Conservation (phyloP, 2,797 vertebrate genomes). For the Argya squamiceps region DNA sequence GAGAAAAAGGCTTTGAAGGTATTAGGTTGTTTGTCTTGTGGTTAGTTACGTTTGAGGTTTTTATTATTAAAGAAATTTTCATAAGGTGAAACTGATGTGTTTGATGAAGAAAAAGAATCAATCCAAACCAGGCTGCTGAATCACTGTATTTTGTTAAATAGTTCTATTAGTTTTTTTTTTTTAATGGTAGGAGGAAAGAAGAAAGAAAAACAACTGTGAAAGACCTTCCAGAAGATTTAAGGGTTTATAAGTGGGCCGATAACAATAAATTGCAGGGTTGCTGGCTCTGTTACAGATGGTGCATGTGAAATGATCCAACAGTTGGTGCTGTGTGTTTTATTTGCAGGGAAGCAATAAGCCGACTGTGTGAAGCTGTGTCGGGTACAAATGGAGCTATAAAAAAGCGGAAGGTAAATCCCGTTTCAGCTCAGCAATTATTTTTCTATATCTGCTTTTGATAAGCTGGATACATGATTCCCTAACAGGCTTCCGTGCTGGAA, state of each 20-base stretch:
- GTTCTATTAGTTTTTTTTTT: not conserved
- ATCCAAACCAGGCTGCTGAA: not conserved
- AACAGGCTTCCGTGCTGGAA: not conserved
- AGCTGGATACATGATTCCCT: not conserved
- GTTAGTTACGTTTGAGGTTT: fast-evolving
- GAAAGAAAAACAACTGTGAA: not conserved
- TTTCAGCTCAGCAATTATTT: not conserved
- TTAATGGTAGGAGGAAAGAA: not conserved
- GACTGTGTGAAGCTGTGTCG: conserved; percentile 85
- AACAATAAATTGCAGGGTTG: conserved; percentile 22
- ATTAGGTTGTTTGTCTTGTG: not conserved
- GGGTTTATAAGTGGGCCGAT: not conserved
- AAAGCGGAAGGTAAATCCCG: conserved; percentile 84
- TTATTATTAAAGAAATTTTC: not conserved
- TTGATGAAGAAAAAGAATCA: not conserved
- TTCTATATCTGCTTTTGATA: not conserved
- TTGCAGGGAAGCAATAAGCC: conserved; percentile 92
- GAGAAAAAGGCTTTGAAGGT: not conserved
- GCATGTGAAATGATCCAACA: conserved; percentile 32
- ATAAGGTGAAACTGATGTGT: not conserved
- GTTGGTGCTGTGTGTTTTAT: conserved; percentile 35
- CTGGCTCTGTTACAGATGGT: not conserved
- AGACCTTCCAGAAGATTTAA: not conserved
- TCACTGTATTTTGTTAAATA: not conserved
- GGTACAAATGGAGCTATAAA: conserved; percentile 81